Percentiles rank a stretch among this genome's conserved stretches.
Evolutionary conservation across 2,888 invertebrate genomes (phyloP).

Genomic region (Dusona sp.): DNA sequence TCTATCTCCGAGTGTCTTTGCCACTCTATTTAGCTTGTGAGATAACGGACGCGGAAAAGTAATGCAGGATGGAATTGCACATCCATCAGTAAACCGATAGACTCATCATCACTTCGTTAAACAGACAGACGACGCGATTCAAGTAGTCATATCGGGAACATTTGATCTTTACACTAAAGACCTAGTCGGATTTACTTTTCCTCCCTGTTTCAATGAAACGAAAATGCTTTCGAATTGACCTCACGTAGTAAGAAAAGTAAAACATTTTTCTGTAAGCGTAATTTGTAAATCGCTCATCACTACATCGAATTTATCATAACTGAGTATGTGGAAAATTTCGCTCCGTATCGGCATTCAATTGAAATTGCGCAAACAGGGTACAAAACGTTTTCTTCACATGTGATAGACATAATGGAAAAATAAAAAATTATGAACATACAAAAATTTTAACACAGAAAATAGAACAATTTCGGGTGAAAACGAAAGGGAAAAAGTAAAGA

Average conservation of each 20-base stretch:
- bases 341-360: too few relatives aligned
- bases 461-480: too few relatives aligned
- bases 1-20: slow-evolving; percentile 45
- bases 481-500: too few relatives aligned
- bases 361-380: too few relatives aligned
- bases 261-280: neutral
- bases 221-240: neutral
- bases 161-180: slow-evolving; percentile 1
- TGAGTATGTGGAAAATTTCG: too few relatives aligned
- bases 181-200: neutral
- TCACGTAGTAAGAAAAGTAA: neutral
- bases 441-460: neutral
- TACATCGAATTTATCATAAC: too few relatives aligned
- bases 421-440: too few relatives aligned
- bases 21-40: slow-evolving; percentile 51
- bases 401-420: too few relatives aligned
- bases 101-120: slow-evolving; percentile 34
- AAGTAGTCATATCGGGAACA: slow-evolving; percentile 22
- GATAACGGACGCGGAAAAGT: slow-evolving; percentile 62
- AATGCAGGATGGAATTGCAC: slow-evolving; percentile 34
- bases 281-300: too few relatives aligned
- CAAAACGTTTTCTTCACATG: too few relatives aligned
- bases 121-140: slow-evolving; percentile 1
- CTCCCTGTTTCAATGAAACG: neutral
- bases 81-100: slow-evolving; percentile 34